A percentile compares a stretch with the other conserved stretches of the same genome.
phyloP scores from a whole-genome alignment of 2,797 vertebrate species.

The Enteromius thamalakanensis region DNA sequence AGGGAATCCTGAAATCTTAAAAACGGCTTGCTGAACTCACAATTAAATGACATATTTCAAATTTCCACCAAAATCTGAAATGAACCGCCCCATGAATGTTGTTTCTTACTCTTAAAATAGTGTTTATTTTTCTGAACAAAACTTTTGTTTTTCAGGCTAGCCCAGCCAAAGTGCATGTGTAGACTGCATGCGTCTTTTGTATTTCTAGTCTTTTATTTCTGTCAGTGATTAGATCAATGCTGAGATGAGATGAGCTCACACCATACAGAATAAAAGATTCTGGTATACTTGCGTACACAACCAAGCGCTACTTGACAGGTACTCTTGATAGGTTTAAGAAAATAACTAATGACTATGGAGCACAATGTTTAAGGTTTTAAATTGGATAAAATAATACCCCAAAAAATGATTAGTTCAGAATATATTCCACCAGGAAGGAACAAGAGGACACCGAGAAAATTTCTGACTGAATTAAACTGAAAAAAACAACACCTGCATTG shows the following conservation, averaged over 20 bases:
- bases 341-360: neutral
- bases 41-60: too few relatives aligned
- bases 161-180: too few relatives aligned
- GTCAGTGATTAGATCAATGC: neutral
- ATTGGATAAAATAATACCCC: neutral
- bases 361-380: neutral
- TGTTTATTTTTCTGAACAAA: too few relatives aligned
- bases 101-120: too few relatives aligned
- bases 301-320: neutral
- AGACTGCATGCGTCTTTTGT: too few relatives aligned
- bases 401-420: neutral
- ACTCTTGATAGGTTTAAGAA: neutral
- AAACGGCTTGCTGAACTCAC: too few relatives aligned
- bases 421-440: neutral
- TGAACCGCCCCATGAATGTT: too few relatives aligned
- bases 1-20: too few relatives aligned
- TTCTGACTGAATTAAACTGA: conserved; percentile 19
- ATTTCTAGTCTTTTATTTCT: neutral
- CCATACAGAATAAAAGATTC: neutral
- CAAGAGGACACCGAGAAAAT: neutral
- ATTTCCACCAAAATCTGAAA: too few relatives aligned
- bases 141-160: too few relatives aligned
- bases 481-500: neutral
- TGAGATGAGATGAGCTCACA: neutral
- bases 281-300: neutral